These are phyloP conservation scores for Brachypodius melanocephalos DNA, from an alignment of 2,113 vertebrate species.

Conservation along the genomic window DNA sequence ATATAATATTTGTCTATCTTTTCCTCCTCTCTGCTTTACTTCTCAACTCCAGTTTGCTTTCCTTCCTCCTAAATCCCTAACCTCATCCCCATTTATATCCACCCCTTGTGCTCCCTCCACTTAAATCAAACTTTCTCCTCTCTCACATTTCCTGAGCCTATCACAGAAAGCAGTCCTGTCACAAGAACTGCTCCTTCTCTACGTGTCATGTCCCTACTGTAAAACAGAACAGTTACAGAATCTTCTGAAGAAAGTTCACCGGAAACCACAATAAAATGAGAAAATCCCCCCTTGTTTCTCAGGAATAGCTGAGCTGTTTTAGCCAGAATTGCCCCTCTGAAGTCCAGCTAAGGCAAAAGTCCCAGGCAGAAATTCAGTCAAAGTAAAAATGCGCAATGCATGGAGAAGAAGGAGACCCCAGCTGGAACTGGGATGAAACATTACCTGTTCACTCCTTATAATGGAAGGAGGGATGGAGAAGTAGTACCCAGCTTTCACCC, in stretches of 20 bases:
- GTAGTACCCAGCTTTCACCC: slow-evolving; percentile 89
- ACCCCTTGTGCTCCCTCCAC: neutral
- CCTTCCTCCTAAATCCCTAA: neutral
- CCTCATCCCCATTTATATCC: neutral
- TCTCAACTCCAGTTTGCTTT: neutral
- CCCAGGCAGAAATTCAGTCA: neutral
- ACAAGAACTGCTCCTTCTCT: neutral
- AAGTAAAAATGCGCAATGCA: neutral
- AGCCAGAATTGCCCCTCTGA: neutral
- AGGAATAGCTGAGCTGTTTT: neutral
- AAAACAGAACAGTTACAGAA: neutral
- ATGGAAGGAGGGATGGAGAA: slow-evolving; percentile 96
- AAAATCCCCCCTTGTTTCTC: neutral
- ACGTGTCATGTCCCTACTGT: fast-evolving
- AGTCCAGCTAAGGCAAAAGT: neutral
- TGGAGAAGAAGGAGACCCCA: neutral
- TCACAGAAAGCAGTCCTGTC: neutral
- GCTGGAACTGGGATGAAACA: fast-evolving
- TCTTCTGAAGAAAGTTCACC: neutral
- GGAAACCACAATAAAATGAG: neutral
- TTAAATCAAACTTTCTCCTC: neutral
- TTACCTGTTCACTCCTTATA: slow-evolving; percentile 92
- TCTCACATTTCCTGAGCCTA: neutral
- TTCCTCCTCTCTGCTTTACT: neutral
- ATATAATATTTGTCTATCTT: neutral